These are phyloP conservation scores for Alca torda DNA, from an alignment of 2,797 vertebrate genomes.

Conservation along the genomic window DNA sequence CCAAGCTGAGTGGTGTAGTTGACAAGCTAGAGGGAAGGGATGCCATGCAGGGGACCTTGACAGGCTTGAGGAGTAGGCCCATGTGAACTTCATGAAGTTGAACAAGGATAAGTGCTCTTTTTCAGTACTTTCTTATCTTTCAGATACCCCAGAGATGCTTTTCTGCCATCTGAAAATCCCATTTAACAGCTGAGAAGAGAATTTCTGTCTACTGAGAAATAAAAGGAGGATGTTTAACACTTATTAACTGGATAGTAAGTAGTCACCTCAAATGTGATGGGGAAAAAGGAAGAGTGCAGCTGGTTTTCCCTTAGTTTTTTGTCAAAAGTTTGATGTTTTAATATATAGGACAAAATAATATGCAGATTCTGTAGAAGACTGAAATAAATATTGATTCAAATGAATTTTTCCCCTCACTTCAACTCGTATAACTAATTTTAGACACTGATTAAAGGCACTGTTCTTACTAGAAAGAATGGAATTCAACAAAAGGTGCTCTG, in stretches of 20 bases:
- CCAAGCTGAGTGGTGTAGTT: neutral
- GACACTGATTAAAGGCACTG: neutral
- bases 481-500: neutral
- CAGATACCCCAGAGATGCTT: neutral
- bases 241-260: neutral
- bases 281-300: neutral
- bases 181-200: neutral
- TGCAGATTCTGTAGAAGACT: neutral
- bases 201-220: neutral
- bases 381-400: neutral
- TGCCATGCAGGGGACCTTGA: neutral
- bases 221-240: neutral
- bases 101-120: neutral
- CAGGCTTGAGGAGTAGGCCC: neutral
- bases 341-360: neutral
- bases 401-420: neutral
- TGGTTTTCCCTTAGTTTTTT: neutral
- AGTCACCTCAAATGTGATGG: neutral
- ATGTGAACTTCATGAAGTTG: neutral
- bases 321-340: neutral
- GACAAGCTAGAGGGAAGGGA: neutral
- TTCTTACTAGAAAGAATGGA: neutral
- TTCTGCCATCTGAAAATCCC: neutral
- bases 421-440: neutral
- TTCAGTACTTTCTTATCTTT: neutral